Evolutionary conservation across 2,888 invertebrate species (phyloP), one percentile per base, ranked within the genome.

Genomic region (Sipha maydis): DNA sequence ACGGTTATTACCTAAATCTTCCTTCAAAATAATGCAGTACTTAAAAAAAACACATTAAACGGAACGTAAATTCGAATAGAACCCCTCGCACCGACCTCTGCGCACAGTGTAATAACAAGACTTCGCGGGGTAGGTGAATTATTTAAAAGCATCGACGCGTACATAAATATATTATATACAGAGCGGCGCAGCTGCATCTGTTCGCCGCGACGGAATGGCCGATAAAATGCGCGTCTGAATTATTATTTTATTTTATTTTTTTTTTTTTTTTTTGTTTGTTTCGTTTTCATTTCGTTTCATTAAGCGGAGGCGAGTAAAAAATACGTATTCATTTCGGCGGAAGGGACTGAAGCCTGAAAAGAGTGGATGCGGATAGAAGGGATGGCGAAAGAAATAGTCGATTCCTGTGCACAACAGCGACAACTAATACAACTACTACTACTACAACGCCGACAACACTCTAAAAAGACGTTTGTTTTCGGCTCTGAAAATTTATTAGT

Each of bases 1-100:
- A 85, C 76, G 84, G 76, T 85, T 85, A 85, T 85, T 85, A 48
- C 48, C 48, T 48, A 85, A 85, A 85, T 85, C 84, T 76, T 67
- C 84, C 67, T 67, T 67, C 76, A 19, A 61, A 76, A 85, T 85
- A 85, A 85, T 61, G 41, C 67, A 11, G 67, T 77, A 77, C 84
- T 67, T 25, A 77, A 77, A 85, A n/a, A 34, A 85, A 41, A 11
- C 75, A 38, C 84, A 84, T 84, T 84, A 84, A 61, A 75, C 61
- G 19, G n/a, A 76, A 84, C 75, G 56, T 76, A 84, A 84, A 84
- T 84, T 84, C 84, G 31, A 84, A 84, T 84, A 75, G 34, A 54
- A 54, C 71, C 83, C n/a, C 76, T 1, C 61, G 69, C 19, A 48
- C 14, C 34, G 34, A 56, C 79, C 8, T 14, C 48, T 48, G 48